Evolutionary conservation across 64 coral and sea anemone genomes (phyloP).

Genomic region (Stichodactyla helianthus): DNA sequence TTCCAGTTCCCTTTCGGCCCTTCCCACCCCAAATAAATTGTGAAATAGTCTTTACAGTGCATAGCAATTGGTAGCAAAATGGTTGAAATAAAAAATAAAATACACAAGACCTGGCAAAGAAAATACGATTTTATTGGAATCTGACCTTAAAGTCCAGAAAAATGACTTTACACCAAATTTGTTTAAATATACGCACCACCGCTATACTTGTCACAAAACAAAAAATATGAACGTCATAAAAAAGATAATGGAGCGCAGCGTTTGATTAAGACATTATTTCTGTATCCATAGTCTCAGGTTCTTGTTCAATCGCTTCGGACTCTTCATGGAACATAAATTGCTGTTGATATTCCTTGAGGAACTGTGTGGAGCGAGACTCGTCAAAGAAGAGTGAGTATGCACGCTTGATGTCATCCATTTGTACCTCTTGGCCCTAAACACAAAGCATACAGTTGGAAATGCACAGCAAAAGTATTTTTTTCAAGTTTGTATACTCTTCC

Average conservation of each 20-base stretch:
- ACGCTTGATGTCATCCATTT: constrained; percentile 89
- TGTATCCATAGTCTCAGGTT: constrained; percentile 86
- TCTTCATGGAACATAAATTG: constrained; percentile 95
- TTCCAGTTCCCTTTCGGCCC: too few relatives aligned
- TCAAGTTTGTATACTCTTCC: too few relatives aligned
- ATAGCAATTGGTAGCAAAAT: too few relatives aligned
- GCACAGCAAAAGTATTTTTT: neutral
- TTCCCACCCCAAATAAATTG: too few relatives aligned
- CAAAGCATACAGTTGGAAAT: neutral
- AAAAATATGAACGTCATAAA: neutral
- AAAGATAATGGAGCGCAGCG: neutral
- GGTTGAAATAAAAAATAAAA: too few relatives aligned
- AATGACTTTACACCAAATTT: neutral
- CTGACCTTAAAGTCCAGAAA: neutral
- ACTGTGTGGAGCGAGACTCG: constrained; percentile 87
- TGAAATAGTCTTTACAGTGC: too few relatives aligned
- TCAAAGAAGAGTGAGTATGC: constrained; percentile 94
- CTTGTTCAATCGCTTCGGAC: constrained; percentile 52
- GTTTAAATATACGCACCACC: neutral
- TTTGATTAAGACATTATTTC: constrained; percentile 31
- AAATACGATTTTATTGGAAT: neutral
- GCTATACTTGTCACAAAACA: neutral
- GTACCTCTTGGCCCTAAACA: constrained; percentile 81
- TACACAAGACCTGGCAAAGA: too few relatives aligned
- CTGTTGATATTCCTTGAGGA: constrained; percentile 97